Evolutionary conservation across 2,888 invertebrate genomes (phyloP), one percentile per base, ranked within the genome.

Genomic region (Entomobrya multifasciata): DNA sequence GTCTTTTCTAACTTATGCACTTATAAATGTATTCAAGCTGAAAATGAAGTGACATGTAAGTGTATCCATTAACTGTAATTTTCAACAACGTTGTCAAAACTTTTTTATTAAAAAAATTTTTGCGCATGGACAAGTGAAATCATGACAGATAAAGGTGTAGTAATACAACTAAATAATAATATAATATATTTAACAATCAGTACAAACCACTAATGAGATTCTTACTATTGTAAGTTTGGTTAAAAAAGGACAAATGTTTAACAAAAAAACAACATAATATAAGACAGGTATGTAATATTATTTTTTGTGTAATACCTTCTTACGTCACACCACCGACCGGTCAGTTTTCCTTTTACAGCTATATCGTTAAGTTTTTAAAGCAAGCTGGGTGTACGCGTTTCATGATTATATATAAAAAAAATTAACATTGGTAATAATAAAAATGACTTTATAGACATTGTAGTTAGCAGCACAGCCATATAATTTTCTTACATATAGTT

Each of bases 141-240:
- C 57, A 77, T 25, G 47, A 60, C 57, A 36, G 8, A 36, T 36
- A 36, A 36, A 36, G 8, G 57, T 44, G 55, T 57, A 25, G 27
- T 57, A 41, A 77, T 41, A 57, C 57, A 41, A 57, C 57, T 49
- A 49, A 57, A 77, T 55, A 76, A 20, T 55, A 76, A 49, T 36
- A 77, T 55, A 76, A 20, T 55, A 76, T 27, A 44, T n/a, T n/a
- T 78, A 78, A 78, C 85, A 85, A 85, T 78, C 67, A 78, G 70
- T 78, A 85, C 77, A 70, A 82, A 72, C 57, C 47, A 80, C 52
- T 74, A 13, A 47, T 55, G 78, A 62, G 78, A 74, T 82, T 74
- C 82, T 47, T 11, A 79, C 17, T 36, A 49, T 36, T 65, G 44
- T 84, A 70, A 78, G 85, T 70, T 25, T 85, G 77, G 85, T 77